Evolutionary conservation across 1,140 invertebrate species (phyloP).

Genomic region (Nebria ingens): DNA sequence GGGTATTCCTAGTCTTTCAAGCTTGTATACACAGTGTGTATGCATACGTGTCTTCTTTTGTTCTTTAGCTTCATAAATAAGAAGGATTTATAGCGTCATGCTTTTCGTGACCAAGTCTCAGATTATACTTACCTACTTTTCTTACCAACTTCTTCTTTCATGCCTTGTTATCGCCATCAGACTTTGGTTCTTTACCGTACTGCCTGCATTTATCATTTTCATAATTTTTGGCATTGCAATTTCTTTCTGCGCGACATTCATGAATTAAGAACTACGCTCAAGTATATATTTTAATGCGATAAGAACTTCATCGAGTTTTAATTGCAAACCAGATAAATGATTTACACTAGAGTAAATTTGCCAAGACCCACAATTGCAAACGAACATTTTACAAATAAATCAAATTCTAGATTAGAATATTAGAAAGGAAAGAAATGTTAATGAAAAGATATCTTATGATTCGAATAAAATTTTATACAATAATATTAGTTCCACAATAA

Average conservation of each 20-base stretch:
- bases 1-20: too few relatives aligned
- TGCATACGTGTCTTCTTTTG: neutral
- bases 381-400: too few relatives aligned
- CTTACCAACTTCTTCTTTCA: neutral
- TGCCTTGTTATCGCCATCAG: too few relatives aligned
- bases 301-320: neutral
- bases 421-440: too few relatives aligned
- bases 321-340: too few relatives aligned
- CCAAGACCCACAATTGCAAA: too few relatives aligned
- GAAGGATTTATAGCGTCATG: neutral
- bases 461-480: too few relatives aligned
- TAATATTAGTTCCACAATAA: too few relatives aligned
- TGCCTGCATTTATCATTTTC: slow-evolving; percentile 2
- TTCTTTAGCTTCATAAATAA: slow-evolving; percentile 4
- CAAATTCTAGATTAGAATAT: too few relatives aligned
- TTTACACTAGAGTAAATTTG: too few relatives aligned
- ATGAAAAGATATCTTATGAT: too few relatives aligned
- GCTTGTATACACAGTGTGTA: neutral
- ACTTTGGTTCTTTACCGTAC: neutral
- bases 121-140: neutral
- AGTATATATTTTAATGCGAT: neutral
- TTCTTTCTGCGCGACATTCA: neutral
- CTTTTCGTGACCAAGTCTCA: neutral
- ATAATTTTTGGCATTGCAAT: neutral
- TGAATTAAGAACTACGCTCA: slow-evolving; percentile 2